Percentiles rank a stretch among this genome's conserved stretches.
These are phyloP conservation scores for Montipora capricornis DNA, from an alignment of 64 coral and sea anemone species.

Conservation along the genomic window DNA sequence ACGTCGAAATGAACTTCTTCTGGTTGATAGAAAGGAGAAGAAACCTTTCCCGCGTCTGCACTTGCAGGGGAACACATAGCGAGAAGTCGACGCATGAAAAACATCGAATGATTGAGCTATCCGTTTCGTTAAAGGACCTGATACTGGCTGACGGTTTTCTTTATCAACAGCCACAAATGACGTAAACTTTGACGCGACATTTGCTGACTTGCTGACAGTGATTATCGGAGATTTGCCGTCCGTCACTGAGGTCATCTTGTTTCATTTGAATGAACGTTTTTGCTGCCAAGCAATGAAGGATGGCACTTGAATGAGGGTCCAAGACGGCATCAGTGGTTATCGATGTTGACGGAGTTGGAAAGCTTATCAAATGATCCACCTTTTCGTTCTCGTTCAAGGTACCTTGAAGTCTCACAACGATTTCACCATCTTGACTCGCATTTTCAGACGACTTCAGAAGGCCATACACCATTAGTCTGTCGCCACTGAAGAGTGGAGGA, in stretches of 20 bases:
- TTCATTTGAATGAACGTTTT: conserved; percentile 57
- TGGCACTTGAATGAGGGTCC: neutral
- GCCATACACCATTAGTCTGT: conserved; percentile 71
- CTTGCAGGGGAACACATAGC: too few species aligned
- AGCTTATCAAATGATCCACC: neutral
- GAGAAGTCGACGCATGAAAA: too few species aligned
- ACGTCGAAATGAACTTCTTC: too few species aligned
- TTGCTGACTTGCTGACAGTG: conserved; percentile 19
- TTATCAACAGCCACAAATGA: conserved; percentile 59
- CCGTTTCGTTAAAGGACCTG: neutral
- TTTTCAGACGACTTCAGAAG: neutral
- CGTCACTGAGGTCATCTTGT: neutral
- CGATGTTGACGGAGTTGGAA: neutral
- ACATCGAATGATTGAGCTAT: neutral
- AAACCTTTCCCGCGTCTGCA: too few species aligned
- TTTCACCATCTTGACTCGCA: neutral
- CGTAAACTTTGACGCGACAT: conserved; percentile 20
- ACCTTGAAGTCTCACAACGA: neutral
- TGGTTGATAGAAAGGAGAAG: too few species aligned
- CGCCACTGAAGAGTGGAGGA: conserved; percentile 58
- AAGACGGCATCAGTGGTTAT: neutral
- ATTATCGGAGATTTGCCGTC: neutral
- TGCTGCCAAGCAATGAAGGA: conserved; percentile 56
- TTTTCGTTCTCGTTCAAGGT: neutral
- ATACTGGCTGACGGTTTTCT: conserved; percentile 25